A percentile compares a stretch with the other conserved stretches of the same genome.
These are phyloP conservation scores for Xestia rhomboidea DNA, from an alignment of 2,888 invertebrate species.

Conservation along the genomic window DNA sequence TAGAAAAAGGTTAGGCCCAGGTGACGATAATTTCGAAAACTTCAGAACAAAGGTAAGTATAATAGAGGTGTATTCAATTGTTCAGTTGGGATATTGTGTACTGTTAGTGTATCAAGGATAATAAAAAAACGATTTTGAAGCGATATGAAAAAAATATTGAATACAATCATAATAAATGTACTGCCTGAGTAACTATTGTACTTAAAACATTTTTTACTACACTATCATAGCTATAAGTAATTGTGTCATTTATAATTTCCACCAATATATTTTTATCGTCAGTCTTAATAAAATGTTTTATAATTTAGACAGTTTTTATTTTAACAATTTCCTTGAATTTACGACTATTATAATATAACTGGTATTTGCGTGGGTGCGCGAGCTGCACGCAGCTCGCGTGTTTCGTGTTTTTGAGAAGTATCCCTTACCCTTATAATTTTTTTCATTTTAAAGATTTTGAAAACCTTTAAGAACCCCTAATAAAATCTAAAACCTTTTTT, in stretches of 20 bases:
- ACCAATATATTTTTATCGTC: conserved; percentile 74
- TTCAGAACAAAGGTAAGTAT: not conserved
- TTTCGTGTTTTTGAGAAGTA: no score
- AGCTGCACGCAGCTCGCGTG: no score
- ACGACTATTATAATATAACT: no score
- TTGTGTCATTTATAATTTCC: conserved; percentile 73
- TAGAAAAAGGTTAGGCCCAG: no score
- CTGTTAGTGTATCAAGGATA: conserved; percentile 3
- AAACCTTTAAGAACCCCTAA: no score
- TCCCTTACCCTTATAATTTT: no score
- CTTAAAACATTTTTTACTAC: conserved; percentile 79
- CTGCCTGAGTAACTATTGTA: conserved; percentile 87
- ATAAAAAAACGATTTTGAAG: conserved; percentile 75
- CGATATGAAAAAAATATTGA: conserved; percentile 86
- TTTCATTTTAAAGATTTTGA: no score
- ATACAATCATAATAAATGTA: conserved; percentile 80
- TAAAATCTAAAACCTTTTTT: no score
- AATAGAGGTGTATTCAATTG: not conserved
- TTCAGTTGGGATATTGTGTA: not conserved
- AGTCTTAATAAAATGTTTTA: conserved; percentile 75
- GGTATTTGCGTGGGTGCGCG: no score
- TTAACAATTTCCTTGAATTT: not conserved
- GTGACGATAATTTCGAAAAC: not conserved
- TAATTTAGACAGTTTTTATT: conserved; percentile 66
- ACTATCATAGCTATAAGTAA: conserved; percentile 70